These are phyloP conservation scores for Strigops habroptila DNA, from an alignment of 2,113 vertebrate species.

Conservation along the genomic window DNA sequence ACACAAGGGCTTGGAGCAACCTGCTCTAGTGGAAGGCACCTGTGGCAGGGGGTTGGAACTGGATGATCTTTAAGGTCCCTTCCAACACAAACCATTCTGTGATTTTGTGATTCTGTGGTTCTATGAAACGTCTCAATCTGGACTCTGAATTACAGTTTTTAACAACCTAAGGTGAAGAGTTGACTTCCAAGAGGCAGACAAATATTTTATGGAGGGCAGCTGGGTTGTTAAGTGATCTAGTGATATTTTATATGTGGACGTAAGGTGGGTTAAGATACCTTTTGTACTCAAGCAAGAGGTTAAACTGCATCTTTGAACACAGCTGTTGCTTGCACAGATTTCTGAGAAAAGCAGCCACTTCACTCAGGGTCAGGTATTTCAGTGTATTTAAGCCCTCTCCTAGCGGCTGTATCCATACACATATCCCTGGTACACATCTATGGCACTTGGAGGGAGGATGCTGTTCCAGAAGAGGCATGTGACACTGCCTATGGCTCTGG, in stretches of 20 bases:
- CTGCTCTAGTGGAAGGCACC: background rate
- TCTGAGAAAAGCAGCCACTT: background rate
- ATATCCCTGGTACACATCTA: background rate
- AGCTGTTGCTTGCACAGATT: background rate
- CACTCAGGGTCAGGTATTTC: background rate
- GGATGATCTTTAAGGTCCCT: background rate
- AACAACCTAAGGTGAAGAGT: background rate
- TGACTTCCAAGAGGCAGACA: background rate
- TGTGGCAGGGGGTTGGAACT: background rate
- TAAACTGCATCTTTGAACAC: background rate
- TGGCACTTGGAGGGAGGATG: background rate
- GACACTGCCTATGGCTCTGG: background rate
- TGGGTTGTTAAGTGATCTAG: background rate
- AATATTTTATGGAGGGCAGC: background rate
- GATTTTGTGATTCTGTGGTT: background rate
- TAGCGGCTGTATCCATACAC: background rate
- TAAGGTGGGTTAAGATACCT: background rate
- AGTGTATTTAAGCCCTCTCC: background rate
- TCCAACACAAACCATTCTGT: background rate
- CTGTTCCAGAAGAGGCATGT: background rate
- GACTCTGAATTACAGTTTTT: background rate
- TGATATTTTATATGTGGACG: background rate
- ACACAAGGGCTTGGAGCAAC: background rate
- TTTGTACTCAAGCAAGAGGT: background rate
- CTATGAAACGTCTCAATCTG: background rate